phyloP scores from a whole-genome alignment of 2,113 vertebrate species.

The Zeus faber region DNA sequence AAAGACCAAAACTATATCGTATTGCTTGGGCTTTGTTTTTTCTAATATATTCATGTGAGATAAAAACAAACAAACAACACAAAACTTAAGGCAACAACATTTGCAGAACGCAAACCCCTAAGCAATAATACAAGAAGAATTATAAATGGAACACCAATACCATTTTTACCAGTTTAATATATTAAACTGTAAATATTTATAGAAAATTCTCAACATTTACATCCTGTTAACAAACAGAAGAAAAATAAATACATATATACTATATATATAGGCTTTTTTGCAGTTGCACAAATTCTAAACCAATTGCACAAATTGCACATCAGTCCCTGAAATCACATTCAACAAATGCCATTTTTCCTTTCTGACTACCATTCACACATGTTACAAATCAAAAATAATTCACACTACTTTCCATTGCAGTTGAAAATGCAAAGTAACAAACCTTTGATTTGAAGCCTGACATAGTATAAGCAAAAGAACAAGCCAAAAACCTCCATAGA shows the following conservation, averaged over 20 bases:
- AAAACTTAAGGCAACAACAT: too few species aligned
- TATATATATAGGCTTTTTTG: too few species aligned
- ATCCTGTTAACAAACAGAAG: constrained; percentile 35
- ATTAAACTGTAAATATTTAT: constrained; percentile 48
- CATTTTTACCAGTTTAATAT: too few species aligned
- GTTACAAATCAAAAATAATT: constrained; percentile 18
- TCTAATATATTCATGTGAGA: not conserved
- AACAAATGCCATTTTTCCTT: constrained; percentile 13
- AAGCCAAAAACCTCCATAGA: not conserved
- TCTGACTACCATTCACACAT: too few species aligned
- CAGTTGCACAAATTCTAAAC: constrained; percentile 5
- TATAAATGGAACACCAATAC: too few species aligned
- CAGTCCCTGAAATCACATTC: constrained; percentile 23
- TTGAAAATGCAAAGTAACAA: not conserved
- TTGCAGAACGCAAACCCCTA: not conserved
- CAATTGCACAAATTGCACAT: constrained; percentile 33
- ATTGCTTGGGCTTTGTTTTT: too few species aligned
- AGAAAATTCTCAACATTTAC: constrained; percentile 57
- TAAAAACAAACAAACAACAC: too few species aligned
- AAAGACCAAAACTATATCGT: too few species aligned
- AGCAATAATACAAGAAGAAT: not conserved
- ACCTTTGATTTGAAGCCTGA: not conserved
- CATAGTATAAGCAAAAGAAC: not conserved
- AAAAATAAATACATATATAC: constrained; percentile 57
- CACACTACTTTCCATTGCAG: not conserved